Percentiles rank a stretch among this genome's conserved stretches.
Evolutionary conservation across 1,140 invertebrate genomes (phyloP).

Genomic region (Aricia agestis): DNA sequence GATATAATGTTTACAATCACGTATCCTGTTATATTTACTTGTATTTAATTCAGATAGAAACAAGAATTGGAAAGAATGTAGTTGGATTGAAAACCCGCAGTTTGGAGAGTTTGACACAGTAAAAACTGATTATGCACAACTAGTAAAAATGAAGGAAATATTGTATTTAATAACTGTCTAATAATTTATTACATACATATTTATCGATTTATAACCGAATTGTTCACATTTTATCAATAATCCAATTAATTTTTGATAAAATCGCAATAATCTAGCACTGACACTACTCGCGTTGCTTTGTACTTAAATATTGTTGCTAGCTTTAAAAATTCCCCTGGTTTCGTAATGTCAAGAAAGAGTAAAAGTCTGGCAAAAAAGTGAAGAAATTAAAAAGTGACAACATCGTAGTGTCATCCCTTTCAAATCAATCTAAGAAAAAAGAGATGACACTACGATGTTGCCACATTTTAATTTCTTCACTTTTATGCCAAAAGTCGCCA

Average conservation of each 20-base stretch:
- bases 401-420: too few relatives aligned
- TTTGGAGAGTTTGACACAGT: conserved; percentile 64
- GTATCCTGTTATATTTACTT: background rate
- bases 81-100: conserved; percentile 24
- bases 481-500: too few relatives aligned
- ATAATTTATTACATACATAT: conserved; percentile 38
- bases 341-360: too few relatives aligned
- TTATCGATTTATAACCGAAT: conserved; percentile 32
- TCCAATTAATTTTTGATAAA: conserved; percentile 53
- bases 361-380: too few relatives aligned
- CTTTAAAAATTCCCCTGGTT: conserved; percentile 23
- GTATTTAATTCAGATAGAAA: background rate
- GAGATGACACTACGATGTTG: too few relatives aligned
- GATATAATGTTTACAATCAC: background rate
- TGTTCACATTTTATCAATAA: conserved; percentile 56
- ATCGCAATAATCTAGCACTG: conserved; percentile 62
- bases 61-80: background rate
- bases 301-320: conserved; percentile 44
- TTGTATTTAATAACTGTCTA: conserved; percentile 2
- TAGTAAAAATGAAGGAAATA: conserved; percentile 18
- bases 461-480: background rate
- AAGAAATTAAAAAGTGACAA: too few relatives aligned
- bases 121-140: conserved; percentile 34
- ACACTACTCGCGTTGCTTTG: conserved; percentile 69
- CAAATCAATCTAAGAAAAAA: too few relatives aligned